Conservation (phyloP, 2,888 invertebrate genomes). For the Lottia scabra region DNA sequence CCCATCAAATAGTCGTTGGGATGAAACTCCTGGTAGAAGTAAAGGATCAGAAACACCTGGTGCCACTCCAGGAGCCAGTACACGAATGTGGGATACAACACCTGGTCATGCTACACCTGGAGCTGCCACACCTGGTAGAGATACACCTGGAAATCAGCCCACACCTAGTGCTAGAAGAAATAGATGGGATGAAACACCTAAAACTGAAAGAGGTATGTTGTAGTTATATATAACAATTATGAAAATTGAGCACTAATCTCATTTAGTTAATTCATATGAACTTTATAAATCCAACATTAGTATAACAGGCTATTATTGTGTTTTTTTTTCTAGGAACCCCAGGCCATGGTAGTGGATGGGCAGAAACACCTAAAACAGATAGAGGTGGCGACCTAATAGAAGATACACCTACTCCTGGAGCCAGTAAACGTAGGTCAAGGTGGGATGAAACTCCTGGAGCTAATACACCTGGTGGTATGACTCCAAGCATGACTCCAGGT, state of each 20-base stretch:
- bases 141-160: slow-evolving; percentile 72
- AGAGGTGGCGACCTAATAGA: slow-evolving; percentile 77
- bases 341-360: slow-evolving; percentile 97
- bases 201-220: slow-evolving; percentile 85
- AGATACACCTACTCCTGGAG: slow-evolving; percentile 94
- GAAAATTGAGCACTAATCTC: neutral
- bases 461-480: slow-evolving; percentile 70
- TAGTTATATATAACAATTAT: neutral
- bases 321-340: slow-evolving; percentile 81
- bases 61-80: slow-evolving; percentile 89
- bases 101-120: slow-evolving; percentile 94
- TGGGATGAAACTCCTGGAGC: slow-evolving; percentile 97
- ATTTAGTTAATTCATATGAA: no score
- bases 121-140: slow-evolving; percentile 74
- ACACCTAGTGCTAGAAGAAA: slow-evolving; percentile 80
- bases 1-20: slow-evolving; percentile 80
- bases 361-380: slow-evolving; percentile 97
- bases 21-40: slow-evolving; percentile 90
- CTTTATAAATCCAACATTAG: neutral
- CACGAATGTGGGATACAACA: slow-evolving; percentile 96
- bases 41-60: slow-evolving; percentile 71
- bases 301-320: neutral
- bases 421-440: slow-evolving; percentile 93
- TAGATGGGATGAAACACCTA: slow-evolving; percentile 99
- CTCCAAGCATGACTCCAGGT: slow-evolving; percentile 73